Base-by-base conservation (phyloP, 2,113 vertebrate genomes). In the Lota lota region DNA sequence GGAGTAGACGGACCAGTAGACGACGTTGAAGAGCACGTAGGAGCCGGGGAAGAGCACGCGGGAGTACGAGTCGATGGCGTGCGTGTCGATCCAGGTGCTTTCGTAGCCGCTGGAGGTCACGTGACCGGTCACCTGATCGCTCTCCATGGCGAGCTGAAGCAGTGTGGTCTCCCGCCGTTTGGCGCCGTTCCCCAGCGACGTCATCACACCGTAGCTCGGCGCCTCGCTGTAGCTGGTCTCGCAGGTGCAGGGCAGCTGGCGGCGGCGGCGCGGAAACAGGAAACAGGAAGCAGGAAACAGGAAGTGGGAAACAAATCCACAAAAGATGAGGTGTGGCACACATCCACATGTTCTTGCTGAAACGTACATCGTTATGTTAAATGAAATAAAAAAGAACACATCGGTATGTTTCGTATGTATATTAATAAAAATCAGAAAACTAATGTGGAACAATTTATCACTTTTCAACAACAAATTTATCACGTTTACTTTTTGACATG, bases 1-100 rank as follows among this genome's bases (percentile, higher is more conserved):
- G 57, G 90, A 94, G 87, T 97, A 97, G 86, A 96, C 95, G 3
- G 94, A 94, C 96, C 96, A 98, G 85, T 98, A 98, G 91, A 98
- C 95, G 81, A 98, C 83, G 64, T 98, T 98, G 85, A 98, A 98
- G 51, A 98, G 85, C 53, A 94, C 92, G 67, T 97, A 98, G 0
- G 95, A 91, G 0, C 92, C 94, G 10, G 96, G 96, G 40, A 98
- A 98, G 84, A 96, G 87, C 60, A 95, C 89, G 74, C 96, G 88
- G 47, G 96, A 95, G 88, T 98, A 98, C 74, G 95, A 95, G 86
- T 98, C 96, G 40, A 98, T 97, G 70, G 92, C 91, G 0, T 97
- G 96, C 0, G 95, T 97, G 87, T 97, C 94, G 0, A 98, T 96
- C 66, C 92, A 89, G 85, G 94, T 91, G 79, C 88, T 94, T 90